Base-by-base conservation (phyloP, 1,140 invertebrate genomes). In the Halyomorpha halys region DNA sequence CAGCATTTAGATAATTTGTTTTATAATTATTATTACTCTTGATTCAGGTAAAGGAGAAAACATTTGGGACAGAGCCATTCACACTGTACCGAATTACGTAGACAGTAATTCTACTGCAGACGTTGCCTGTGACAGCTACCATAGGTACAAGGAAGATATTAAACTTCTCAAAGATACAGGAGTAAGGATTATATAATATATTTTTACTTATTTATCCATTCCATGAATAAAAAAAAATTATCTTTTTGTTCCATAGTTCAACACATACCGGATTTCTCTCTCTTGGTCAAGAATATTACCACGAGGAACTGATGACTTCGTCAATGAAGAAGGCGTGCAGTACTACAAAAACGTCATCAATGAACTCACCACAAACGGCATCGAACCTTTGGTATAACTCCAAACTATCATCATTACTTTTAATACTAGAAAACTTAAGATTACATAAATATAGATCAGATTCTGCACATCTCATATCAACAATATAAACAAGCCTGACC, bases 281-380 rank as follows among this genome's bases (percentile, higher is more conserved):
- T 81, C 83, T 0, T 87, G 86, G 85, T 74, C 85, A 0, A 71
- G 86, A 27, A 76, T 87, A 13, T 72, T 86, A 54, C 84, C 85
- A 2, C 78, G 75, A 14, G 85, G 85, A 34, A 78, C 79, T 39
- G 75, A 77, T 16, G 80, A 81, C 66, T 56, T 68, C 30, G 49
- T 74, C 11, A 49, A 49, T 16, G n/a, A 18, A 19, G 47, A 49
- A 8, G 47, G 47, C 6, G 47, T 49, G 3, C n/a, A 21, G 14
- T 49, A 49, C n/a, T 49, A 49, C 16, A 49, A n/a, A 19, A 21
- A 49, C n/a, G n/a, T 49, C 5, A 5, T 49, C 6, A 13, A 49
- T n/a, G 47, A 49, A 49, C n/a, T 49, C 47, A 1, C 5, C 6
- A 19, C 1, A 11, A 49, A 49, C 21, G 47, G 47, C n/a, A 49